Base-by-base conservation (phyloP, 1,140 invertebrate species). In the Scaptomyza montana region DNA sequence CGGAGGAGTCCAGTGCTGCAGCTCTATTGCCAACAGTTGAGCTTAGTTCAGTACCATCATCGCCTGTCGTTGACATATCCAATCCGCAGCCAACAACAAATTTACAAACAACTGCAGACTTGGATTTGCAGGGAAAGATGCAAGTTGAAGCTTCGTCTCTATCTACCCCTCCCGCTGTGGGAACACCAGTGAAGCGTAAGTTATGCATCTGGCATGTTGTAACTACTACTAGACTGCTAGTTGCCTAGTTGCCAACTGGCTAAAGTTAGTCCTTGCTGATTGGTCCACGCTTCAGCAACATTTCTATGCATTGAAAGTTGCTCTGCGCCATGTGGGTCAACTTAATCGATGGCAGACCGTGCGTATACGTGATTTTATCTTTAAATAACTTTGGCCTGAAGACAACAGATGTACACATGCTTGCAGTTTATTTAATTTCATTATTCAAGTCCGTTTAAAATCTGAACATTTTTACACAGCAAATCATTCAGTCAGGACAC, bases 1-100 rank as follows among this genome's bases (percentile, higher is more conserved):
- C 86, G 0, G 90, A 91, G 60, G 90, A 91, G 66, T 74, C 79
- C 2, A 70, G 74, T n/a, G 73, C 66, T 49, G 45, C 77, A n/a
- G 59, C 76, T 21, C 66, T 82, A n/a, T 68, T 85, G 51, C 76
- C 80, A n/a, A 56, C 74, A 28, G 76, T 78, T 47, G 86, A 81
- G 21, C 49, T 77, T 25, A 71, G 68, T 53, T 67, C 75, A 43
- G 77, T 78, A 19, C 59, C 73, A 19, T 60, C 54, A 1, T 55
- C 68, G 55, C 54, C 73, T 55, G 74, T 45, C 45, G 61, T 43
- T 78, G 63, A 76, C 68, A 51, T 46, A 21, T 50, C 47, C 45
- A 78, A 68, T 62, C 43, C 73, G 13, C 64, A 79, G 21, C 50
- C 54, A 19, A 36, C 41, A 47, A 41, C 60, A 53, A 63, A 64